These are phyloP conservation scores for Oligia strigilis DNA, from an alignment of 2,888 invertebrate species.

Conservation along the genomic window DNA sequence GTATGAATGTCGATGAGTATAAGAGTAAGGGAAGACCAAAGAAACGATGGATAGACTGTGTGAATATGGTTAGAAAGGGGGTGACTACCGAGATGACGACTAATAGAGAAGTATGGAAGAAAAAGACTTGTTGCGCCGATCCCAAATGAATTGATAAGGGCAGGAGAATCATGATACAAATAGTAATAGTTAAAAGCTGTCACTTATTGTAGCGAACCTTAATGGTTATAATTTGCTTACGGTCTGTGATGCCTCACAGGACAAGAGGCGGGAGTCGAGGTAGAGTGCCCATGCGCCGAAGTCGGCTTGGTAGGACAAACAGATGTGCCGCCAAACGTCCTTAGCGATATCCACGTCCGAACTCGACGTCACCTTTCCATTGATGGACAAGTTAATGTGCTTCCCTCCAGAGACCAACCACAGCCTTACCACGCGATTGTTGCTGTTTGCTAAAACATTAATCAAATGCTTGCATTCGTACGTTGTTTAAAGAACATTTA, in stretches of 20 bases:
- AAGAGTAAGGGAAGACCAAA: no score
- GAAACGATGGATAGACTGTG: no score
- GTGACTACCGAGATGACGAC: no score
- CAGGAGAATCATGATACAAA: no score
- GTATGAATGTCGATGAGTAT: no score
- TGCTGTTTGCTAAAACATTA: slow-evolving; percentile 87
- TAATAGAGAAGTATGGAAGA: no score
- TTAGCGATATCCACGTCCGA: slow-evolving; percentile 82
- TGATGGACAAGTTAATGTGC: slow-evolving; percentile 90
- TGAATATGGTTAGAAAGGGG: no score
- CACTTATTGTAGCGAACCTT: not conserved
- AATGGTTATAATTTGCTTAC: slow-evolving; percentile 71
- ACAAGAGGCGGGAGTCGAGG: slow-evolving; percentile 90
- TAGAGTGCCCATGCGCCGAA: slow-evolving; percentile 92
- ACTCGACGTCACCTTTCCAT: slow-evolving; percentile 85
- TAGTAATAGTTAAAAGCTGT: not conserved
- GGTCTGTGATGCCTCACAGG: slow-evolving; percentile 79
- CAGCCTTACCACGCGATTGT: slow-evolving; percentile 87
- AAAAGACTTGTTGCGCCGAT: no score
- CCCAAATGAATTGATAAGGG: no score
- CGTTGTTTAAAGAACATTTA: slow-evolving; percentile 50
- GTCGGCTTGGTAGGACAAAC: slow-evolving; percentile 92
- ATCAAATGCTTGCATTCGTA: slow-evolving; percentile 46
- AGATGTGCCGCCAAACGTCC: slow-evolving; percentile 92
- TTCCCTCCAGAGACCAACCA: slow-evolving; percentile 91